Base-by-base conservation (phyloP, 2,888 invertebrate species). In the Platypus cylindrus region DNA sequence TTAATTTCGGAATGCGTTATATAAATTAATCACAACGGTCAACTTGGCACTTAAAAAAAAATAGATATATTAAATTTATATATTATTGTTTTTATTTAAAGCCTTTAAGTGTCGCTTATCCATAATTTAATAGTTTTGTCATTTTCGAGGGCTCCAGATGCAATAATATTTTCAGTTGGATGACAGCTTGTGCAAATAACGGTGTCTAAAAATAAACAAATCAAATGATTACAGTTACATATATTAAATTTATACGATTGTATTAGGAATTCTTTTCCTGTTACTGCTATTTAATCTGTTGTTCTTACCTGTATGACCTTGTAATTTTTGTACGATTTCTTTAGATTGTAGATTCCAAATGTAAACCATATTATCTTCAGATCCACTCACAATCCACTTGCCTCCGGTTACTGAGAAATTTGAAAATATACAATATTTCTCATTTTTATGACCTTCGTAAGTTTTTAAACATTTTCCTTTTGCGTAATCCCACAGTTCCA, bases 381-480 rank as follows among this genome's bases (percentile, higher is more conserved):
- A 97, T n/a, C 98, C 98, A 24, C 94, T 95, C 29, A 99, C 97
- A 58, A 98, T 99, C 98, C 98, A 98, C 87, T 99, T 98, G 58
- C 98, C 98, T 38, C 98, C 98, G 11, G 98, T 99, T 5, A 99
- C 97, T 20, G 97, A 98, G 63, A 98, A 98, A 64, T 99, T 99
- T 30, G 98, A 97, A 62, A 98, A 98, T 61, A 99, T 93, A 61
- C 98, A 98, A 64, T 94, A 99, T 60, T 98, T 98, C 63, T 97
- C 95, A 63, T 98, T 99, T 63, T 87, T 87, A 62, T 99, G 98
- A 3, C 97, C 97, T 0, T 85, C 85, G 58, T 99, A 99, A 0
- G 94, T 94, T 66, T 99, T 99, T 36, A 98, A 67, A 62, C 95
- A 95, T 68, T 97, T 89, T 45, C 94, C 95, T 69, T 98, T 91